Evolutionary conservation across 2,888 invertebrate genomes (phyloP).

Genomic region (Schrankia costaestrigalis): DNA sequence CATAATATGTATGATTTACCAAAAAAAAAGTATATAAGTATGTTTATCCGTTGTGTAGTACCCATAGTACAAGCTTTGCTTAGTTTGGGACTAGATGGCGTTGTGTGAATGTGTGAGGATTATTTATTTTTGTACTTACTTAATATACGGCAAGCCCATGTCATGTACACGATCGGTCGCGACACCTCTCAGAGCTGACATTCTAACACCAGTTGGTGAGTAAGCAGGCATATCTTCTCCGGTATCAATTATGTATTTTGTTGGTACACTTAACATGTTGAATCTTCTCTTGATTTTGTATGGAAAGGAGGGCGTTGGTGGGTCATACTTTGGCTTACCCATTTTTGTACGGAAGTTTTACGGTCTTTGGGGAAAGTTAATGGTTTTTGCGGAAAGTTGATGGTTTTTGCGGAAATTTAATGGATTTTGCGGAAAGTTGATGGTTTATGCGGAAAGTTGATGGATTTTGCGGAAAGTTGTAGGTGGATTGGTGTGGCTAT

Average conservation of each 20-base stretch:
- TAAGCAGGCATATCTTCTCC: constrained; percentile 54
- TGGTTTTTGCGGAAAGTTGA: too few relatives aligned
- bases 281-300: constrained; percentile 54
- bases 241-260: constrained; percentile 40
- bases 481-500: neutral
- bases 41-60: too few relatives aligned
- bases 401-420: too few relatives aligned
- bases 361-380: too few relatives aligned
- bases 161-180: constrained; percentile 54
- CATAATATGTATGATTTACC: too few relatives aligned
- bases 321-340: constrained; percentile 52
- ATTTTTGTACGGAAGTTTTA: too few relatives aligned
- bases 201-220: constrained; percentile 47
- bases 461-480: neutral
- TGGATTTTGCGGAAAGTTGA: too few relatives aligned
- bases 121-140: constrained; percentile 41
- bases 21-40: too few relatives aligned
- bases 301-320: constrained; percentile 49
- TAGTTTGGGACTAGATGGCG: too few relatives aligned
- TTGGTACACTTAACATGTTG: constrained; percentile 53
- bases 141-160: constrained; percentile 59
- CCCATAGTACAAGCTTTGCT: too few relatives aligned
- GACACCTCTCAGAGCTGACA: constrained; percentile 49
- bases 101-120: too few relatives aligned
- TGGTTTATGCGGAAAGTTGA: constrained; percentile 1